phyloP scores from a whole-genome alignment of 2,888 invertebrate genomes.

The Augiades crinisus region DNA sequence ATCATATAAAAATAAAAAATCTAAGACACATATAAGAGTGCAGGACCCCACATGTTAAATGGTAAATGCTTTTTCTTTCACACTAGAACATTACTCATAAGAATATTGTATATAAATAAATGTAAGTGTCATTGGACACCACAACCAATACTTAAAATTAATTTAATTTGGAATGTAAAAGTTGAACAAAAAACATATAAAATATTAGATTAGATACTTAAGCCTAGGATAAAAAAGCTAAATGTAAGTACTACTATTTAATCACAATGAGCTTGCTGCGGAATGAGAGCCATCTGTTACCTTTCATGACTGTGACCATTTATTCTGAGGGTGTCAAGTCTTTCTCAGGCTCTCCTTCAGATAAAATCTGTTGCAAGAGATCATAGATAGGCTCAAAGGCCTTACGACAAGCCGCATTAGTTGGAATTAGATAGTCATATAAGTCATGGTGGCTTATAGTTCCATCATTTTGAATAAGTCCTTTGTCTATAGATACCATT shows the following conservation, averaged over 20 bases:
- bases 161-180: constrained; percentile 72
- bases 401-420: constrained; percentile 92
- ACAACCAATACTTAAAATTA: constrained; percentile 59
- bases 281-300: constrained; percentile 45
- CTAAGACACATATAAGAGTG: constrained; percentile 28
- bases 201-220: constrained; percentile 48
- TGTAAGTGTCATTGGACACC: constrained; percentile 3
- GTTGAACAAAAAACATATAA: constrained; percentile 40
- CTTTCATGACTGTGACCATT: constrained; percentile 27
- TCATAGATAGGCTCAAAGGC: constrained; percentile 93
- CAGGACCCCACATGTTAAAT: constrained; percentile 27
- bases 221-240: constrained; percentile 72
- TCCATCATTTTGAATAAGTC: constrained; percentile 89
- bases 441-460: constrained; percentile 94
- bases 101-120: constrained; percentile 19
- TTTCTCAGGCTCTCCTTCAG: constrained; percentile 88
- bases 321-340: constrained; percentile 88
- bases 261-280: constrained; percentile 73
- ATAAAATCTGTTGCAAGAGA: constrained; percentile 87
- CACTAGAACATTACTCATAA: constrained; percentile 7
- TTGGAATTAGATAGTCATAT: constrained; percentile 95
- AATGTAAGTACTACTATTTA: constrained; percentile 70
- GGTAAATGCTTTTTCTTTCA: constrained; percentile 19
- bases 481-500: constrained; percentile 89
- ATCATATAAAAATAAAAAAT: constrained; percentile 65